Evolutionary conservation across 1,140 invertebrate species (phyloP).

Genomic region (Diplogasteroides magnus): DNA sequence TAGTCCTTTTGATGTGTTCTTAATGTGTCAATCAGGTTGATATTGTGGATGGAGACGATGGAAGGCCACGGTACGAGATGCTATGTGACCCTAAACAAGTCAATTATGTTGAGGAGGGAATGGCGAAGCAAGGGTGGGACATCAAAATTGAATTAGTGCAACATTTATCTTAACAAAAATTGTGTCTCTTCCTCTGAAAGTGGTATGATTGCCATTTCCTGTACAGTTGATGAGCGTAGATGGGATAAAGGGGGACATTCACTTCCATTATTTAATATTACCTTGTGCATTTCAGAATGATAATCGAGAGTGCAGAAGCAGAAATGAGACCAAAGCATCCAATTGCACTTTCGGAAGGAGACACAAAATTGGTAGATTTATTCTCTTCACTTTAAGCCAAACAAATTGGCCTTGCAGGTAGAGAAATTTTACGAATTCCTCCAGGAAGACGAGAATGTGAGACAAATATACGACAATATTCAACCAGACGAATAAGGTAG

Average conservation of each 20-base stretch:
- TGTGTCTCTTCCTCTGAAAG: no score
- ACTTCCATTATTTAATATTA: neutral
- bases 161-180: no score
- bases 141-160: no score
- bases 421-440: constrained; percentile 43
- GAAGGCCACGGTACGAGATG: constrained; percentile 34
- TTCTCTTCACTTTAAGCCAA: neutral
- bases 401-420: constrained; percentile 9
- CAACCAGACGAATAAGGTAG: constrained; percentile 21
- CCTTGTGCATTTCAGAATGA: constrained; percentile 19
- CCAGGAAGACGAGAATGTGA: constrained; percentile 42
- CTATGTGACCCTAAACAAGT: constrained; percentile 29
- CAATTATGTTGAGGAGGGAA: constrained; percentile 27
- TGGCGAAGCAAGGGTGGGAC: constrained; percentile 27
- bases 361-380: constrained; percentile 3
- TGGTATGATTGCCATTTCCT: no score
- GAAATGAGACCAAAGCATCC: constrained; percentile 34
- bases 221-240: neutral
- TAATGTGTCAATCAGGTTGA: neutral
- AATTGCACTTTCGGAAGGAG: constrained; percentile 30
- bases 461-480: constrained; percentile 45
- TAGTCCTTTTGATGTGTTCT: neutral
- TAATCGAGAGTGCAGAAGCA: constrained; percentile 31
- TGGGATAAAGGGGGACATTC: no score
- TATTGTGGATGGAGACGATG: constrained; percentile 30